Percentiles rank a stretch among this genome's conserved stretches.
These are phyloP conservation scores for Chloroceryle aenea DNA, from an alignment of 2,113 vertebrate genomes.

Conservation along the genomic window DNA sequence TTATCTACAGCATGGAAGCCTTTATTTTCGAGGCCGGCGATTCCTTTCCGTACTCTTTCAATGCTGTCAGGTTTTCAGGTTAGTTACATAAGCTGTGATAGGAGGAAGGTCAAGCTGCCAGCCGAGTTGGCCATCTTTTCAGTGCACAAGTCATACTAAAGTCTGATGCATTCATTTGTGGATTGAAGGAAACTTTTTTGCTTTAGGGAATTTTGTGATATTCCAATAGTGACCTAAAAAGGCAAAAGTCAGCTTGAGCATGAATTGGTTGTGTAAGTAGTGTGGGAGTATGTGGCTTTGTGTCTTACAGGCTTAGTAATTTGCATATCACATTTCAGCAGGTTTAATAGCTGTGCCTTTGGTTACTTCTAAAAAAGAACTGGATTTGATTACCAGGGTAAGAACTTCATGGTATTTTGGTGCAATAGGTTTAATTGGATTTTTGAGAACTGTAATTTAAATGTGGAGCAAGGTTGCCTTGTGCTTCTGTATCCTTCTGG, in stretches of 20 bases:
- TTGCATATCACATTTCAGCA: background rate
- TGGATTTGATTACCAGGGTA: background rate
- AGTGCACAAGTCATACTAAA: background rate
- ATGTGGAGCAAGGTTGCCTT: background rate
- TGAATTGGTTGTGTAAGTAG: background rate
- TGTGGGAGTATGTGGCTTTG: background rate
- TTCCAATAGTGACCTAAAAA: background rate
- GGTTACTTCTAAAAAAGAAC: background rate
- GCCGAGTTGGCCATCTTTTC: background rate
- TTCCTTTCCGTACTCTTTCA: background rate
- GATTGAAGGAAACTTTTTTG: background rate
- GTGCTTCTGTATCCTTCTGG: background rate
- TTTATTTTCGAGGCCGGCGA: background rate
- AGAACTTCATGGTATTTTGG: background rate
- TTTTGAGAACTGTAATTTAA: background rate
- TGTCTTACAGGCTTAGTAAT: background rate
- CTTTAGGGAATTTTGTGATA: background rate
- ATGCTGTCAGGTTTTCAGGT: slow-evolving; percentile 50
- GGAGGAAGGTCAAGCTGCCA: slow-evolving; percentile 40
- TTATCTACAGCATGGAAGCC: background rate
- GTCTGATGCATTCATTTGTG: background rate
- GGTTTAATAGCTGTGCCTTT: background rate
- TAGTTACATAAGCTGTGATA: slow-evolving; percentile 21
- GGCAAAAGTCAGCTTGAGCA: background rate
- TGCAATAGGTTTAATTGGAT: background rate